phyloP scores from a whole-genome alignment of 1,140 invertebrate genomes.

The Zaprionus lachaisei region DNA sequence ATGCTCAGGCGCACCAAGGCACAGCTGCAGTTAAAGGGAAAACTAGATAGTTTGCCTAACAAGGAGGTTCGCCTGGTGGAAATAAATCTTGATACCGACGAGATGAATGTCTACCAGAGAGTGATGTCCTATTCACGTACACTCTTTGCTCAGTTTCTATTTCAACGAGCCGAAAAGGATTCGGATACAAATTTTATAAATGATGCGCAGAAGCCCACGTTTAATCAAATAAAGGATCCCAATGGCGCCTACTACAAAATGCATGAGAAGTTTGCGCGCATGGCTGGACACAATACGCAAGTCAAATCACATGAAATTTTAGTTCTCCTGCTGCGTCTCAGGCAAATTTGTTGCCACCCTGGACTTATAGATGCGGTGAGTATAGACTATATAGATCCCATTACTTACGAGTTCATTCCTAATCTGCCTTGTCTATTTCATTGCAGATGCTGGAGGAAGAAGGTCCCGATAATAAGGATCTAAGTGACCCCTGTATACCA shows the following conservation, averaged over 20 bases:
- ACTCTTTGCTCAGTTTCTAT: slow-evolving; percentile 90
- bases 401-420: not conserved
- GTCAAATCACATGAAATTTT: slow-evolving; percentile 92
- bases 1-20: slow-evolving; percentile 94
- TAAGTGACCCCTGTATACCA: slow-evolving; percentile 75
- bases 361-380: slow-evolving; percentile 87
- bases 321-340: slow-evolving; percentile 91
- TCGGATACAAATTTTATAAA: slow-evolving; percentile 75
- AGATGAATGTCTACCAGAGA: slow-evolving; percentile 92
- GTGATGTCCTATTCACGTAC: slow-evolving; percentile 89
- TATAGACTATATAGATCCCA: not conserved
- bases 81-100: slow-evolving; percentile 88
- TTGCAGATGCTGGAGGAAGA: slow-evolving; percentile 87
- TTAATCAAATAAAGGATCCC: slow-evolving; percentile 79
- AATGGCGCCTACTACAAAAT: slow-evolving; percentile 86
- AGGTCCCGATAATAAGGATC: slow-evolving; percentile 82
- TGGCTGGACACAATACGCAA: slow-evolving; percentile 86
- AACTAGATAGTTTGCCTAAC: slow-evolving; percentile 88
- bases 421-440: not conserved
- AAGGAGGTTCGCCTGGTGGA: slow-evolving; percentile 86
- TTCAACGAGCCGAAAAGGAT: slow-evolving; percentile 89
- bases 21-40: slow-evolving; percentile 88
- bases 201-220: slow-evolving; percentile 63
- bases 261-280: slow-evolving; percentile 87
- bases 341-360: slow-evolving; percentile 96